Base-by-base conservation (phyloP, 2,113 vertebrate species). In the Entomyzon cyanotis region DNA sequence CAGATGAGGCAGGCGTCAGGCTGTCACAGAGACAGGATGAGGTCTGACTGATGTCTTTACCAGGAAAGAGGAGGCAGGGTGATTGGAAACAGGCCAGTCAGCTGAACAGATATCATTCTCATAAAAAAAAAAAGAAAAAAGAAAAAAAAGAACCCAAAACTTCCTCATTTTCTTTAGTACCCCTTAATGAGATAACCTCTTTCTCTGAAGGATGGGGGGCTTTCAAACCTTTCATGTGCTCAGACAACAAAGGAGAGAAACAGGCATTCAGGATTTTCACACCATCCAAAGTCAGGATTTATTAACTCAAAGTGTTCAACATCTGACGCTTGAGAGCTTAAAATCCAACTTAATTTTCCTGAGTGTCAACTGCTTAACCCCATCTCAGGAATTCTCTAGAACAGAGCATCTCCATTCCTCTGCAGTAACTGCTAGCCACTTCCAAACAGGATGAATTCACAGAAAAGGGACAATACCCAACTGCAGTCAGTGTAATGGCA, bases 21-120 rank as follows among this genome's bases (percentile, higher is more conserved):
- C 67, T 97, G 97, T 96, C 97, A 96, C 81, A 94, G 92, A 97
- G 95, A 97, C 60, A 92, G 93, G 94, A 97, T 96, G 96, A 93
- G 91, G 64, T 90, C 96, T 97, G 97, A 97, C 87, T 94, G 95
- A 94, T 95, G 74, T 58, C 91, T 92, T 81, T 55, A 52, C 28
- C 60, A 46, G 62, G 17, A 82, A 67, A 33, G 30, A 60, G 37
- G 37, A 85, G 53, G 60, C 68, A 58, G 35, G 12, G 41, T 31
- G 55, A 58, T 20, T 83, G 74, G 91, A 84, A 93, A 42, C 10
- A 68, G 63, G 73, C 80, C 65, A 92, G 79, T 15, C 49, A 93
- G 74, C 67, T 83, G 70, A 92, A 52, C 39, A 74, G 81, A 68
- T 60, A 79, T 80, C 30, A 56, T 7, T 41, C 17, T 69, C 27